Evolutionary conservation across 2,113 vertebrate genomes (phyloP), one percentile per base, ranked within the genome.

Genomic region (Pituophis catenifer): DNA sequence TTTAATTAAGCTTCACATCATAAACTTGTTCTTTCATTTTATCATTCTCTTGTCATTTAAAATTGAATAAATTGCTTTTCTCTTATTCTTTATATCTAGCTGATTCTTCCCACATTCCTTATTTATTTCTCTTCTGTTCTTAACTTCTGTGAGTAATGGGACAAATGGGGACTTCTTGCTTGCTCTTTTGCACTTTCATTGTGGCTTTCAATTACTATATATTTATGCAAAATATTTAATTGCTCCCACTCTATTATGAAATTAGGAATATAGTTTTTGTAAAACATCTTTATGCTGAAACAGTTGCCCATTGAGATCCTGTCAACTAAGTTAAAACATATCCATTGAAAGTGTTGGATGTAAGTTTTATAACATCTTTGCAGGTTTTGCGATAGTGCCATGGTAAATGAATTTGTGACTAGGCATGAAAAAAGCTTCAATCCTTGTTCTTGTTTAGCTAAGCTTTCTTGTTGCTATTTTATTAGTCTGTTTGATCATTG

Each of bases 111-210:
- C 98, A 98, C 98, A 99, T 99, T 98, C 98, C 98, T 98, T 98
- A 98, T 98, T 99, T 99, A 98, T 98, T 98, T 99, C 97, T 98
- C 99, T 98, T 96, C 99, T 99, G 95, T 99, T 97, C 97, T 98
- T 99, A 98, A 97, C 98, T 98, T 98, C 98, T 99, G 99, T 99
- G 99, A 99, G 99, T 99, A 99, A 98, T 96, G 97, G 97, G 97
- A 97, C 90, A 97, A 95, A 93, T 65, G 89, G 97, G 58, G 98
- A 98, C 97, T 97, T 98, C 92, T 98, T 98, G 98, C 97, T 97
- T 98, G 97, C 91, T 97, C 90, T 87, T 87, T 96, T 94, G 93
- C 87, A 93, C 89, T 54, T 85, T 95, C 94, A 96, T 96, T 95
- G 93, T 97, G 95, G 94, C 96, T 97, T 98, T 97, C 93, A 97